Evolutionary conservation across 2,113 vertebrate genomes (phyloP).

Genomic region (Phycodurus eques): DNA sequence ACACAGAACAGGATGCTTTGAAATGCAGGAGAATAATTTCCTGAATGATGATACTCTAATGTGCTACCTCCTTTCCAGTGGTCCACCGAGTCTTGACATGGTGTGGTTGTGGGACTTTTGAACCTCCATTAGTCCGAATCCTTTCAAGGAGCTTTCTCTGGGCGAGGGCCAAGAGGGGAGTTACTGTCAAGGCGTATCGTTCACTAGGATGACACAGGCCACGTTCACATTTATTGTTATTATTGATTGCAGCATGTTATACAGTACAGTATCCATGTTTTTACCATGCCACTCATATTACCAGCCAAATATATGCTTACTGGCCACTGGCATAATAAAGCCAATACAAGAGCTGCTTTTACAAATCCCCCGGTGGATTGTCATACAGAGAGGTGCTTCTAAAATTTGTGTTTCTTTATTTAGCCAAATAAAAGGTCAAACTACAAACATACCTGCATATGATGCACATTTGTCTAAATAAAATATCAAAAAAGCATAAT

Average conservation of each 20-base stretch:
- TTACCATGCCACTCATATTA: no score
- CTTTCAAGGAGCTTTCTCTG: constrained; percentile 83
- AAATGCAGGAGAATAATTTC: not conserved
- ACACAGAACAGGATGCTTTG: not conserved
- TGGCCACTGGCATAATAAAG: no score
- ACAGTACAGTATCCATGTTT: no score
- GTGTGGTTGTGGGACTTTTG: constrained; percentile 67
- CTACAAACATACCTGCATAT: no score
- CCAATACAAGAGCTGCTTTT: no score
- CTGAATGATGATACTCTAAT: not conserved
- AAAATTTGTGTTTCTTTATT: not conserved
- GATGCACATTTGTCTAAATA: not conserved
- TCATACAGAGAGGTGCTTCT: no score
- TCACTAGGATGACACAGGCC: constrained; percentile 70
- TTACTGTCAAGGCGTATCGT: constrained; percentile 80
- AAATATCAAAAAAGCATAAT: not conserved
- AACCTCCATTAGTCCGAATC: constrained; percentile 60
- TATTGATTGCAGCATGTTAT: no score
- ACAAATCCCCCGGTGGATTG: no score
- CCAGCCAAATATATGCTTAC: no score
- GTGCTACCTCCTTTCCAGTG: constrained; percentile 73
- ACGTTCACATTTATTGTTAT: not conserved
- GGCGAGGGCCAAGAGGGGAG: constrained; percentile 82
- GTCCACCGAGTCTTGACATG: constrained; percentile 62
- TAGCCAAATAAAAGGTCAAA: not conserved